phyloP scores from a whole-genome alignment of 1,140 invertebrate genomes.

The Nebria ingens region DNA sequence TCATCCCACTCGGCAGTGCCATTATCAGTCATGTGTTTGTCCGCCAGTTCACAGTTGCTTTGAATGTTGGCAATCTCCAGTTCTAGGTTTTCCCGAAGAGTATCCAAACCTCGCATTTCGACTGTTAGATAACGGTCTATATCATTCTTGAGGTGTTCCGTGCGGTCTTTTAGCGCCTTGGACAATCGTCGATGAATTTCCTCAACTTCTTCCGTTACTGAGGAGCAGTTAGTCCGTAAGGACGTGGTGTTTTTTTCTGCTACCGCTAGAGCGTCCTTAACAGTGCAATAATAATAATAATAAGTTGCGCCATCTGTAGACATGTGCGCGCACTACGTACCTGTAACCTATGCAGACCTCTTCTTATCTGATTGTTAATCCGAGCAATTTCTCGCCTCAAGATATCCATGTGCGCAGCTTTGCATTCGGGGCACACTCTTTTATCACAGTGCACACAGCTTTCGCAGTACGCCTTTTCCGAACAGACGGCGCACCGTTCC shows the following conservation, averaged over 20 bases:
- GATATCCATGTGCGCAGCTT: conserved; percentile 92
- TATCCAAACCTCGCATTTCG: conserved; percentile 71
- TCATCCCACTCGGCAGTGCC: conserved; percentile 73
- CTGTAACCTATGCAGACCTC: conserved; percentile 70
- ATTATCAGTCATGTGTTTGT: conserved; percentile 82
- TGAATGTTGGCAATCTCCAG: conserved; percentile 86
- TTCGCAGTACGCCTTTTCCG: conserved; percentile 85
- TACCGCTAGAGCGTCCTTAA: conserved; percentile 63
- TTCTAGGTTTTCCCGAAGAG: conserved; percentile 86
- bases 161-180: conserved; percentile 86
- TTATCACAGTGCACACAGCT: conserved; percentile 90
- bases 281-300: too few relatives aligned
- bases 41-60: conserved; percentile 93
- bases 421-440: conserved; percentile 82
- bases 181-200: conserved; percentile 80
- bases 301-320: too few relatives aligned
- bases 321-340: too few relatives aligned
- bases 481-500: conserved; percentile 83
- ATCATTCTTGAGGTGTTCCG: conserved; percentile 77
- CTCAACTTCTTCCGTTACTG: conserved; percentile 84
- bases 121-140: conserved; percentile 77
- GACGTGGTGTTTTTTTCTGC: conserved; percentile 78
- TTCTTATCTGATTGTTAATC: conserved; percentile 85
- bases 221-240: conserved; percentile 72
- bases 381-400: conserved; percentile 84